Conservation (phyloP, 1,140 invertebrate genomes). For the Nasonia vitripennis region DNA sequence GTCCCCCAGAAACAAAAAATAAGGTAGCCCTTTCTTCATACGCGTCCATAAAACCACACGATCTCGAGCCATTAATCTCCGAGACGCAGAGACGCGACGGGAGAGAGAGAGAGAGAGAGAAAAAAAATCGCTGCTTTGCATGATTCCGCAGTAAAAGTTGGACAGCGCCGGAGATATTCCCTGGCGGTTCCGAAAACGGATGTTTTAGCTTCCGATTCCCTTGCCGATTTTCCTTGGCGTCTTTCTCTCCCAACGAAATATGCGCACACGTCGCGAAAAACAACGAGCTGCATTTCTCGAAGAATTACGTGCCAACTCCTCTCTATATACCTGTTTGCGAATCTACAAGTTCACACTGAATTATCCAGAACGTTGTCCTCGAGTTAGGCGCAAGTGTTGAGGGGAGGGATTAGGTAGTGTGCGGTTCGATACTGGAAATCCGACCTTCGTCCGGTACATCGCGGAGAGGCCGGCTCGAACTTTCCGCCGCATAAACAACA, state of each 20-base stretch:
- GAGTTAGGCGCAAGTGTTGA: neutral
- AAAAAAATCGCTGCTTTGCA: neutral
- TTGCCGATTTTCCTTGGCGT: neutral
- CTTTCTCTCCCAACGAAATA: neutral
- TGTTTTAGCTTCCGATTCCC: neutral
- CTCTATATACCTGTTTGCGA: neutral
- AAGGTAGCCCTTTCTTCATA: too few species aligned
- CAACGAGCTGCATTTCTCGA: neutral
- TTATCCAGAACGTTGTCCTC: neutral
- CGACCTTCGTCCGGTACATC: too few species aligned
- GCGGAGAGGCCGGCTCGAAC: neutral
- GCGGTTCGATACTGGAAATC: too few species aligned
- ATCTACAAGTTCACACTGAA: neutral
- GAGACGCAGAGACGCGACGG: neutral
- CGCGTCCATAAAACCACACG: neutral
- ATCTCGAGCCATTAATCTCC: neutral
- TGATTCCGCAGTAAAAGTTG: neutral
- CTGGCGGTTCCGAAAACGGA: neutral
- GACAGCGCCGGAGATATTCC: neutral
- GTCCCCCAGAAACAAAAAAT: too few species aligned
- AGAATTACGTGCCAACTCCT: neutral
- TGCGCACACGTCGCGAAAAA: neutral
- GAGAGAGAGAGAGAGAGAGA: neutral
- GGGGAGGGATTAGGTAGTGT: neutral
- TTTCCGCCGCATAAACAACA: slow-evolving; percentile 1